Percentiles rank a stretch among this genome's conserved stretches.
Evolutionary conservation across 37 sponge, comb jelly and placozoan species (phyloP).

Genomic region (Geodia barretti): DNA sequence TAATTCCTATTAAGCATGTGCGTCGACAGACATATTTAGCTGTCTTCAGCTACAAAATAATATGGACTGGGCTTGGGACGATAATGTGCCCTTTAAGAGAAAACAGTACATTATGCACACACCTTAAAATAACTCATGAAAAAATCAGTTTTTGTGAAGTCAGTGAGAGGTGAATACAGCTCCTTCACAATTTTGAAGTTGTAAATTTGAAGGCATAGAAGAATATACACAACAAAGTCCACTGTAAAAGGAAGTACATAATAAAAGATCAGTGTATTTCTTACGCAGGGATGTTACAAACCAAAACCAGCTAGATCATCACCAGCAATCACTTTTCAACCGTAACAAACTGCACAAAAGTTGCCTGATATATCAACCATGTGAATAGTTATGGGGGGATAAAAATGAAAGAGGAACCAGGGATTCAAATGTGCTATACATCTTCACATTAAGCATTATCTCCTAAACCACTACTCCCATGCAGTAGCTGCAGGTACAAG

Average conservation of each 20-base stretch:
- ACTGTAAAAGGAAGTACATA: constrained; percentile 9
- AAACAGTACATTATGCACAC: not conserved
- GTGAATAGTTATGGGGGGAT: not conserved
- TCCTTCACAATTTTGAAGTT: constrained; percentile 13
- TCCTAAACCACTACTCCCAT: too few species aligned
- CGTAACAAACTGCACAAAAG: not conserved
- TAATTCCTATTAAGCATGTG: not conserved
- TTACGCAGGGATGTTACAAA: too few species aligned
- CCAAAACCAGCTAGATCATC: too few species aligned
- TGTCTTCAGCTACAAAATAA: too few species aligned
- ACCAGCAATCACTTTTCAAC: too few species aligned
- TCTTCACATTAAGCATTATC: too few species aligned
- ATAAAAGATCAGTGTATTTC: too few species aligned
- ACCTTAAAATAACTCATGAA: constrained; percentile 54
- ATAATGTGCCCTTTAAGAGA: not conserved
- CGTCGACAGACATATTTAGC: too few species aligned
- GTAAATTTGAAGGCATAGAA: constrained; percentile 44
- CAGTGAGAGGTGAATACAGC: not conserved
- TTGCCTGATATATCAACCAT: not conserved
- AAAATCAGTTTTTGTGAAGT: not conserved
- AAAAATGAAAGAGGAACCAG: too few species aligned
- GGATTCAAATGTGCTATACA: too few species aligned
- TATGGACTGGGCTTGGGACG: not conserved
- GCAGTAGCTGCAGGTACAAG: too few species aligned
- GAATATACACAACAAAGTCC: constrained; percentile 57